Evolutionary conservation across 2,888 invertebrate species (phyloP).

Genomic region (Drosophila quasianomalipes): DNA sequence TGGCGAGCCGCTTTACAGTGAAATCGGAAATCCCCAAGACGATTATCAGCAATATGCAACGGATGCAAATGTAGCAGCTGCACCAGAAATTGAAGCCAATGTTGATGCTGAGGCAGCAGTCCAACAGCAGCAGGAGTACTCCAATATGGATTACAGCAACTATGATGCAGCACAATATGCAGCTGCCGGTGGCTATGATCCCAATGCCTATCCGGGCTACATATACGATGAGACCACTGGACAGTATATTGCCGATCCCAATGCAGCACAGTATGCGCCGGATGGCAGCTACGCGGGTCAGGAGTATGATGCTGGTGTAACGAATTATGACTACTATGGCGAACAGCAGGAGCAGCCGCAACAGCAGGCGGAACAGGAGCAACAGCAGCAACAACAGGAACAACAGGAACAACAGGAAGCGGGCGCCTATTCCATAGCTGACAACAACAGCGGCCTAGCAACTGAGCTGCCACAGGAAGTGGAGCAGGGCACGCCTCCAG

Average conservation of each 20-base stretch:
- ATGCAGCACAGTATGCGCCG: conserved; percentile 70
- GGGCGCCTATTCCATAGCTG: conserved; percentile 11
- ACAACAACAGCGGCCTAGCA: conserved; percentile 23
- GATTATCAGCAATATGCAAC: conserved; percentile 67
- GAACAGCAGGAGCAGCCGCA: conserved; percentile 56
- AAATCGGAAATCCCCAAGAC: conserved; percentile 71
- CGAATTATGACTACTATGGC: conserved; percentile 68
- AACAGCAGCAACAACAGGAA: neutral
- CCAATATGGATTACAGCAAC: conserved; percentile 80
- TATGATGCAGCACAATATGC: conserved; percentile 81
- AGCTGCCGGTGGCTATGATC: conserved; percentile 72
- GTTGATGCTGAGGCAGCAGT: conserved; percentile 23
- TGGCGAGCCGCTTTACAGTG: conserved; percentile 67
- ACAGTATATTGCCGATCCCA: conserved; percentile 81
- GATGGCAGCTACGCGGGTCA: conserved; percentile 69
- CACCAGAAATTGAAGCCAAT: conserved; percentile 39
- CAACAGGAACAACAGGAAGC: neutral
- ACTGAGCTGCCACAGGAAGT: conserved; percentile 56
- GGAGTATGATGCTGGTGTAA: conserved; percentile 61
- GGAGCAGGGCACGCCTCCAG: conserved; percentile 28
- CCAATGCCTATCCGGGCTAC: conserved; percentile 83
- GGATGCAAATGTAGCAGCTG: conserved; percentile 44
- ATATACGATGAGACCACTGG: conserved; percentile 83
- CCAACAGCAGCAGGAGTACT: conserved; percentile 68
- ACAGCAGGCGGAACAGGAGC: conserved; percentile 10